Evolutionary conservation across 2,888 invertebrate species (phyloP).

Genomic region (Spilosoma lubricipeda): DNA sequence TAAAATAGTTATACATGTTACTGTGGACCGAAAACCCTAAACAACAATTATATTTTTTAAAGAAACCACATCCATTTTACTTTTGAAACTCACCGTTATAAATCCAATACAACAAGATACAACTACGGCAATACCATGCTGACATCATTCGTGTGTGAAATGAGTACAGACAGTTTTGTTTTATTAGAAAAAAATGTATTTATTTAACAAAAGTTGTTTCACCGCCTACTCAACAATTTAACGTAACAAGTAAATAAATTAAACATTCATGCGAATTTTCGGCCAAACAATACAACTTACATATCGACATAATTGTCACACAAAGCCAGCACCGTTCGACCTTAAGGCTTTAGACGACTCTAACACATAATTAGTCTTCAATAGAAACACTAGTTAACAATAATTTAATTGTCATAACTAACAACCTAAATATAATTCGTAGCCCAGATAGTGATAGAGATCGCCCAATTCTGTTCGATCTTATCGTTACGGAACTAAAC

Average conservation of each 20-base stretch:
- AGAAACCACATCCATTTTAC: constrained; percentile 86
- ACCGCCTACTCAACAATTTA: constrained; percentile 82
- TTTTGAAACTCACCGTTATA: constrained; percentile 82
- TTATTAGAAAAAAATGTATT: constrained; percentile 83
- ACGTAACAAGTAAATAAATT: constrained; percentile 79
- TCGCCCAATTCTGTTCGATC: constrained; percentile 56
- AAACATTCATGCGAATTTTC: constrained; percentile 83
- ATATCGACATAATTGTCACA: constrained; percentile 74
- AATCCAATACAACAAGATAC: constrained; percentile 80
- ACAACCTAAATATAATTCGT: constrained; percentile 34
- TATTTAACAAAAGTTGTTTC: constrained; percentile 83
- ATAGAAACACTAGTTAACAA: constrained; percentile 45
- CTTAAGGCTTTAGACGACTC: constrained; percentile 58
- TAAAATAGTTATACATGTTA: constrained; percentile 75
- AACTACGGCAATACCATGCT: constrained; percentile 83
- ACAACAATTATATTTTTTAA: constrained; percentile 56
- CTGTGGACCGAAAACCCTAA: constrained; percentile 60
- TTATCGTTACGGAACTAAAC: constrained; percentile 55
- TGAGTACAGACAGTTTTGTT: constrained; percentile 75
- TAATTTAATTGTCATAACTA: constrained; percentile 36
- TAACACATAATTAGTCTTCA: constrained; percentile 50
- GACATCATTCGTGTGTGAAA: constrained; percentile 83
- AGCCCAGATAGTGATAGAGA: constrained; percentile 37
- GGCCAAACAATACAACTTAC: constrained; percentile 81
- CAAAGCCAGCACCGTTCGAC: constrained; percentile 73